These are phyloP conservation scores for Ceramica pisi DNA, from an alignment of 2,888 invertebrate genomes.

Conservation along the genomic window DNA sequence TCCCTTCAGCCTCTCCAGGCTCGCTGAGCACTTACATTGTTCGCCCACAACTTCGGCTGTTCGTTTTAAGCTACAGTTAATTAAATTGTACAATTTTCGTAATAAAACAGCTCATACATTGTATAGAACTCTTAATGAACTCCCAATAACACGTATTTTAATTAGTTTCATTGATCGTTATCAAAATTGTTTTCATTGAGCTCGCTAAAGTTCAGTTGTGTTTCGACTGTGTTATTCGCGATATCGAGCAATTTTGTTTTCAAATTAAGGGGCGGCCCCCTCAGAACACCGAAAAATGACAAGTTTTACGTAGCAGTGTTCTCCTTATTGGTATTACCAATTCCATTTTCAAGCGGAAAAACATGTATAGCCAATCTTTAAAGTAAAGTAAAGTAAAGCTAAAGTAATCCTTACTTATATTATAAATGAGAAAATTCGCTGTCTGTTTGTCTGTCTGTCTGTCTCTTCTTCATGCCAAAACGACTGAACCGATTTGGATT, in stretches of 20 bases:
- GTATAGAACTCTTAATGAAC: slow-evolving; percentile 38
- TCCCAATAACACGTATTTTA: slow-evolving; percentile 45
- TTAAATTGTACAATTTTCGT: slow-evolving; percentile 51
- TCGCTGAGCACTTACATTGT: slow-evolving; percentile 52
- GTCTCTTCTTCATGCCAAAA: too few species aligned
- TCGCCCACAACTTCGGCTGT: slow-evolving; percentile 43
- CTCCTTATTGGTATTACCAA: too few species aligned
- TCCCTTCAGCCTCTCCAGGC: slow-evolving; percentile 28
- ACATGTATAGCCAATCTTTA: too few species aligned
- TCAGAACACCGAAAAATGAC: too few species aligned
- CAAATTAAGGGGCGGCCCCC: too few species aligned
- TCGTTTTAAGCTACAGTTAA: slow-evolving; percentile 56
- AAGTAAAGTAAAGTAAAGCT: too few species aligned
- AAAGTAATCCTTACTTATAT: too few species aligned
- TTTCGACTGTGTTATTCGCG: slow-evolving; percentile 18
- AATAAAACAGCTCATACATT: slow-evolving; percentile 36
- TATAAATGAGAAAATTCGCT: too few species aligned
- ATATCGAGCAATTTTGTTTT: slow-evolving; percentile 15
- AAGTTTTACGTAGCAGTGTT: too few species aligned
- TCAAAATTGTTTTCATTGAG: slow-evolving; percentile 47
- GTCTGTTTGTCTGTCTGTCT: too few species aligned
- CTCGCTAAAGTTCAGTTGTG: slow-evolving; percentile 33
- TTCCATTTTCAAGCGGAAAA: too few species aligned
- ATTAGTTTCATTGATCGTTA: slow-evolving; percentile 50
- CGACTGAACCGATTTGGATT: too few species aligned